These are phyloP conservation scores for Apis laboriosa DNA, from an alignment of 1,140 invertebrate species.

Conservation along the genomic window DNA sequence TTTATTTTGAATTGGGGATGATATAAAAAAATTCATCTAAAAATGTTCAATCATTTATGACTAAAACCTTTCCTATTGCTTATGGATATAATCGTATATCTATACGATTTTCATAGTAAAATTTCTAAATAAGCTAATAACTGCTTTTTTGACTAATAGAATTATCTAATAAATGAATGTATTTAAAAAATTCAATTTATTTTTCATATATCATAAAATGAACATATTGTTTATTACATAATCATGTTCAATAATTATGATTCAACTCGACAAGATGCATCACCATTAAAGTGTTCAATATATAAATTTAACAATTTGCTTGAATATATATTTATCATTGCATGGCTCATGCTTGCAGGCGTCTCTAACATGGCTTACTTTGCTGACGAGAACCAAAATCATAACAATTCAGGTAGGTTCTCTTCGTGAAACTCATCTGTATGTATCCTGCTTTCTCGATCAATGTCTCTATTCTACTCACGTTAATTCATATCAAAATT, in stretches of 20 bases:
- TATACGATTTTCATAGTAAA: constrained; percentile 8
- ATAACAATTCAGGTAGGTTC: constrained; percentile 80
- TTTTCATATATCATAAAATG: not conserved
- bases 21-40: not conserved
- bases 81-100: not conserved
- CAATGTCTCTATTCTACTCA: not conserved
- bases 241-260: not conserved
- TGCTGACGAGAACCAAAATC: constrained; percentile 82
- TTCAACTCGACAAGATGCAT: not conserved
- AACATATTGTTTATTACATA: constrained; percentile 24
- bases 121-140: not conserved
- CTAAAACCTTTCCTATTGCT: constrained; percentile 6
- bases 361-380: constrained; percentile 82
- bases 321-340: constrained; percentile 79
- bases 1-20: not conserved
- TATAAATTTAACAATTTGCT: constrained; percentile 76
- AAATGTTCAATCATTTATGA: constrained; percentile 3
- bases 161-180: not conserved
- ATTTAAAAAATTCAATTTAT: constrained; percentile 1
- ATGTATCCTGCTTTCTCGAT: constrained; percentile 28
- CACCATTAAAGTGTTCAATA: constrained; percentile 29
- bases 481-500: not conserved
- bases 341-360: constrained; percentile 79
- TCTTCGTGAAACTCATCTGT: constrained; percentile 17
- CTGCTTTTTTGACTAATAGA: constrained; percentile 31